Base-by-base conservation (phyloP, 2,888 invertebrate genomes). In the Brachycybe producta region DNA sequence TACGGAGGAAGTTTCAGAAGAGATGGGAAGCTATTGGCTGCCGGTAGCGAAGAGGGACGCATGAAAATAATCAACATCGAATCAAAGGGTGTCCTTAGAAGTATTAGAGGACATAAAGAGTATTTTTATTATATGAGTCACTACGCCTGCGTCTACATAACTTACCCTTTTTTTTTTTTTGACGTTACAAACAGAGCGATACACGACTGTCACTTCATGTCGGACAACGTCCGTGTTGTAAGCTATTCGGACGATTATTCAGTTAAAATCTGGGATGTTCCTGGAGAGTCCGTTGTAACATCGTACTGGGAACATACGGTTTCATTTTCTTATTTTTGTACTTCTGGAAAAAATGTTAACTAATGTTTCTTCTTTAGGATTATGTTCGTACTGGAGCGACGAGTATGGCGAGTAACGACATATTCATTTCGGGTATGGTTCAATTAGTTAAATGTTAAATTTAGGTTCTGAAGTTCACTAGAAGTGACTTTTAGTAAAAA, bases 181-280 rank as follows among this genome's bases (percentile, higher is more conserved):
- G n/a, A n/a, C n/a, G n/a, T n/a, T n/a, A n/a, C n/a, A n/a, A n/a
- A n/a, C n/a, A 73, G 74, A 24, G 63, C 73, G n/a, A 78, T 86
- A 0, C 90, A 90, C 65, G 74, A 88, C 54, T 80, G 84, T 55
- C 80, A 76, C 62, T 94, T 94, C 63, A 76, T 86, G 17, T 73
- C 78, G 28, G 82, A 84, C 61, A 80, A 82, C 62, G 70, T 79
- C 13, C 82, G 82, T 58, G 75, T 94, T 35, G 75, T 82, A 2
- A 88, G 90, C 59, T 92, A 84, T 64, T 85, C 90, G 2, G 92
- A 95, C 71, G 94, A 95, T 64, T 87, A 85, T 68, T 76, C 80
- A 5, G 79, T 84, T 4, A 74, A 77, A 55, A 61, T 92, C n/a
- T 94, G 92, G 91, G 94, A 95, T 63, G 82, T 95, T 60, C 77